Evolutionary conservation across 37 sponge, comb jelly and placozoan species (phyloP), one percentile per base, ranked within the genome.

Genomic region (Theonella swinhoei): DNA sequence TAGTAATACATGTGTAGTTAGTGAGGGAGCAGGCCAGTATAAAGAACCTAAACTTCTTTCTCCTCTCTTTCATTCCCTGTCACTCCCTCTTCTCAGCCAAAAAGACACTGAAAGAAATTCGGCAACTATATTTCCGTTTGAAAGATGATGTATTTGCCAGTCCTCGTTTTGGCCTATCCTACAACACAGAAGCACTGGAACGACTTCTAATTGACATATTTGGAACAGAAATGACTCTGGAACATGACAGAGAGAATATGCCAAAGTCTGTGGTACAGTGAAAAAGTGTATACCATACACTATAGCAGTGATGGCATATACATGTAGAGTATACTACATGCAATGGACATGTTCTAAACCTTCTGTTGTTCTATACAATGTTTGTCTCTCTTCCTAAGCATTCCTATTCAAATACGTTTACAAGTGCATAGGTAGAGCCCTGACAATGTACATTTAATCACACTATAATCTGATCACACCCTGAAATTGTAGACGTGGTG

Each of bases 121-220:
- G 81, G 5, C 68, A 80, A 42, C 33, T 90, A 19, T 90, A 80
- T 64, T 85, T 85, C 35, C 67, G 68, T 39, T 64, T 91, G 40
- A 79, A 82, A 43, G 87, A 85, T 30, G 67, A 77, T 14, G 76
- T 91, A 14, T 81, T 81, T 63, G 59, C 81, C 19, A 80, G 73
- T 7, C 59, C 73, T 9, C 38, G 64, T 42, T 25, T 66, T 22
- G 76, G 82, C 3, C n/a, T 65, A 20, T 62, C 71, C 35, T 81
- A 78, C 42, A 72, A 85, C 43, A 77, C 91, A 17, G 64, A 70
- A 1, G 87, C 78, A 17, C 64, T 91, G 39, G 87, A 85, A 73
- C 31, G 86, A 29, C 67, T 91, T 4, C 61, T 91, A 23, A 77
- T 81, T 61, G 72, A 81, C 1, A 68, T 62, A 31, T 75, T 91